Conservation (phyloP, 1,140 invertebrate species). For the Lepidurus couesii region DNA sequence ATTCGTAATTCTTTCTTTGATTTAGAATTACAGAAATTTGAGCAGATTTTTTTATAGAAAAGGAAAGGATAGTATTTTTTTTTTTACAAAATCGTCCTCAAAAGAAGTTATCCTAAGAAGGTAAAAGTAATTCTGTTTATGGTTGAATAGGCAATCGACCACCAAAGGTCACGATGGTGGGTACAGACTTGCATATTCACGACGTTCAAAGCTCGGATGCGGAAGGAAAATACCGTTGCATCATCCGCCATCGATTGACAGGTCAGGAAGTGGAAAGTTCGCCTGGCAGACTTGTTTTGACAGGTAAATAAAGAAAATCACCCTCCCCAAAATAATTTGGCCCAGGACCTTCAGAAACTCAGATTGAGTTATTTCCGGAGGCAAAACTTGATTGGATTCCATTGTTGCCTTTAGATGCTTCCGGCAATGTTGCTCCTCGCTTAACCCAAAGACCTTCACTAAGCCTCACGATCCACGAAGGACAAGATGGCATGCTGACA, state of each 20-base stretch:
- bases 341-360: too few species aligned
- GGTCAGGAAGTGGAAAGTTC: background rate
- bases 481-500: constrained; percentile 74
- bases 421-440: background rate
- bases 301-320: background rate
- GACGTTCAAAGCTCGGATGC: constrained; percentile 23
- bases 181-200: constrained; percentile 25
- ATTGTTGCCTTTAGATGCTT: background rate
- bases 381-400: background rate
- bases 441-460: constrained; percentile 10
- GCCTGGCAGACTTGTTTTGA: constrained; percentile 13
- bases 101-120: background rate
- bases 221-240: constrained; percentile 21
- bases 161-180: background rate
- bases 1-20: too few species aligned
- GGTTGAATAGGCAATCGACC: constrained; percentile 18
- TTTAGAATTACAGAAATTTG: too few species aligned
- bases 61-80: background rate
- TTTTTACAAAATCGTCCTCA: background rate
- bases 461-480: constrained; percentile 39
- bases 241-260: constrained; percentile 25
- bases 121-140: background rate
- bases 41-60: background rate
- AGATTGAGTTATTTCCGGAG: background rate
- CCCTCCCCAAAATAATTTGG: background rate